Evolutionary conservation across 2,888 invertebrate genomes (phyloP).

Genomic region (Drosophila nigricruria): DNA sequence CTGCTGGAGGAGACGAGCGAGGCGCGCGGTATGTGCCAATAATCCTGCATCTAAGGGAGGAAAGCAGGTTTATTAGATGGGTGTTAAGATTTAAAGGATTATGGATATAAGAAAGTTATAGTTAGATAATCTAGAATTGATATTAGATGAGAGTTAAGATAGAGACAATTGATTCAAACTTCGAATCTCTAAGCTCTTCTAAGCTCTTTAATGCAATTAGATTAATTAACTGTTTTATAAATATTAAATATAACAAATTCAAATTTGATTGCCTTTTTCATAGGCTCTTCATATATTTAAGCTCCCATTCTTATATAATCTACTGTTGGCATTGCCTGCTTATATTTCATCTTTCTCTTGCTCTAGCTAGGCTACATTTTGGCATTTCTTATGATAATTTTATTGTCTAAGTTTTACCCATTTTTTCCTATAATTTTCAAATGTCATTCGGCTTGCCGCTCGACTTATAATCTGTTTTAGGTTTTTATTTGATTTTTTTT

Average conservation of each 20-base stretch:
- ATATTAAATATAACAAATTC: too few species aligned
- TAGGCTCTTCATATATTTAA: neutral
- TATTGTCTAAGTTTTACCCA: neutral
- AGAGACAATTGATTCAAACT: neutral
- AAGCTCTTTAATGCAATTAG: neutral
- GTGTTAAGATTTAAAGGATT: neutral
- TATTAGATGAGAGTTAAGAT: neutral
- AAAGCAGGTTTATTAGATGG: neutral
- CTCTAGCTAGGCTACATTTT: neutral
- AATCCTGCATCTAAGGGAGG: slow-evolving; percentile 84
- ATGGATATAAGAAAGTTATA: neutral
- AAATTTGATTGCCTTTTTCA: neutral
- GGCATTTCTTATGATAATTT: slow-evolving; percentile 8
- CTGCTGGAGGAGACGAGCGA: slow-evolving; percentile 87
- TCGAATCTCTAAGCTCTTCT: neutral
- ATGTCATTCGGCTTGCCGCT: slow-evolving; percentile 15
- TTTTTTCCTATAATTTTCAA: slow-evolving; percentile 19
- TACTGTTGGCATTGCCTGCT: neutral
- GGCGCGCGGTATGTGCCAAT: slow-evolving; percentile 94
- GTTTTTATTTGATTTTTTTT: slow-evolving; percentile 26
- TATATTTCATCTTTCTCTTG: neutral
- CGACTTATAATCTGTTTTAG: slow-evolving; percentile 7
- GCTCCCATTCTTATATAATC: slow-evolving; percentile 6
- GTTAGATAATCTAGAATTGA: neutral
- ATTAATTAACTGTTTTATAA: too few species aligned